Percentiles rank a stretch among this genome's conserved stretches.
These are phyloP conservation scores for Noctua comes DNA, from an alignment of 2,888 invertebrate species.

Conservation along the genomic window DNA sequence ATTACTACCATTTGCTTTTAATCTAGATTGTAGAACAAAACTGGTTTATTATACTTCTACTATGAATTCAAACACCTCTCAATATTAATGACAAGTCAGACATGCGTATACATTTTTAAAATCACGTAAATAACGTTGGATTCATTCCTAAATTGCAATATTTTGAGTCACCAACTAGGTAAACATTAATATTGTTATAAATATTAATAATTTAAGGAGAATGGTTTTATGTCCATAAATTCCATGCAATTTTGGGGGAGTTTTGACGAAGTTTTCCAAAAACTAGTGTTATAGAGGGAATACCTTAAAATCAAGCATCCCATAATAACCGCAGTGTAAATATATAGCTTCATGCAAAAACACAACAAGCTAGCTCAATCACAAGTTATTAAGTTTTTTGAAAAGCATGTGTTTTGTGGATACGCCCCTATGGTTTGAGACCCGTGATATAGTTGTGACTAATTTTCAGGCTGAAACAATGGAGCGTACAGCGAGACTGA, in stretches of 20 bases:
- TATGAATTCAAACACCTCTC: background rate
- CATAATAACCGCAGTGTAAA: background rate
- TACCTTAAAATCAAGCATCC: background rate
- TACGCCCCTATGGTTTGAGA: constrained; percentile 17
- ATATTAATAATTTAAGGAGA: background rate
- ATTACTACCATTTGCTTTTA: background rate
- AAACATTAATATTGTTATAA: background rate
- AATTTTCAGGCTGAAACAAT: constrained; percentile 67
- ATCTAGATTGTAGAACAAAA: background rate
- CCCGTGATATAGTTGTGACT: background rate
- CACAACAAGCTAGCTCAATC: background rate
- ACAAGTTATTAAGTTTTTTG: constrained; percentile 1
- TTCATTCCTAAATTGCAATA: background rate
- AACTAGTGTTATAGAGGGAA: background rate
- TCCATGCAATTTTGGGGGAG: background rate
- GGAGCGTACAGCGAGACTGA: constrained; percentile 78
- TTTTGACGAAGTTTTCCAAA: background rate
- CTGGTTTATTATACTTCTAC: background rate
- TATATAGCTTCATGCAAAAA: background rate
- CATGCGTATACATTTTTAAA: background rate
- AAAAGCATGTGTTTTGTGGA: constrained; percentile 1
- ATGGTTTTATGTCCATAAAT: background rate
- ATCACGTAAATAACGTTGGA: background rate
- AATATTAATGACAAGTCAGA: background rate
- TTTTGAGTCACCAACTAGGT: background rate